A percentile compares a stretch with the other conserved stretches of the same genome.
These are phyloP conservation scores for Rhadina sibilatrix DNA, from an alignment of 2,113 vertebrate species.

Conservation along the genomic window DNA sequence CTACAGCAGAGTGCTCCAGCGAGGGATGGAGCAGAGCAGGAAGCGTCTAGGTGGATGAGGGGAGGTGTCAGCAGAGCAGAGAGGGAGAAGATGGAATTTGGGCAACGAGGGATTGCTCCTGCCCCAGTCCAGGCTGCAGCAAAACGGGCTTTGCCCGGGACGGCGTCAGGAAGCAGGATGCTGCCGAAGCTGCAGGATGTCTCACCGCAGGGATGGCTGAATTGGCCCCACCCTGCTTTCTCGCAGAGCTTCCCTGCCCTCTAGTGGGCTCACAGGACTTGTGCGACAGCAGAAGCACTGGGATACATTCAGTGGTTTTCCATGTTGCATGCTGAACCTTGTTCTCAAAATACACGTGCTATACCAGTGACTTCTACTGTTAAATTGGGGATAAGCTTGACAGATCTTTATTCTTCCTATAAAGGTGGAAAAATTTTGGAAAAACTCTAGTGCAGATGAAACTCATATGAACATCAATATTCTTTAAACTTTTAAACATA, in stretches of 20 bases:
- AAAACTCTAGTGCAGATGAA: neutral
- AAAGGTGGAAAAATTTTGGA: neutral
- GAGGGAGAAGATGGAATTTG: neutral
- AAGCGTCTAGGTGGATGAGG: accelerated
- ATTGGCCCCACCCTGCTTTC: neutral
- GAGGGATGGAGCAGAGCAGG: neutral
- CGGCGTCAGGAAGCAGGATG: neutral
- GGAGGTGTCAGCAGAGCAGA: neutral
- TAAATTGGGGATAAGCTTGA: neutral
- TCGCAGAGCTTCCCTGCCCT: neutral
- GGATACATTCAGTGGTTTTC: neutral
- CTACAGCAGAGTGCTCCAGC: neutral
- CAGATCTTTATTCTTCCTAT: neutral
- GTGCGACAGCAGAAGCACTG: neutral
- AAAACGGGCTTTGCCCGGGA: neutral
- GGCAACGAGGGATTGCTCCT: neutral
- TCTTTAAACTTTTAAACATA: neutral
- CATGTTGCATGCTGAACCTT: neutral
- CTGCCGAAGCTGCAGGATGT: neutral
- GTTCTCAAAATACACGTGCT: neutral
- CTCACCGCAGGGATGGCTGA: no score
- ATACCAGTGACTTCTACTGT: neutral
- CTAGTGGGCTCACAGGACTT: neutral
- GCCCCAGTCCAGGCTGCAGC: neutral
- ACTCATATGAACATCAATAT: neutral